These are phyloP conservation scores for Cinclus mexicanus DNA, from an alignment of 2,113 vertebrate species.

Conservation along the genomic window DNA sequence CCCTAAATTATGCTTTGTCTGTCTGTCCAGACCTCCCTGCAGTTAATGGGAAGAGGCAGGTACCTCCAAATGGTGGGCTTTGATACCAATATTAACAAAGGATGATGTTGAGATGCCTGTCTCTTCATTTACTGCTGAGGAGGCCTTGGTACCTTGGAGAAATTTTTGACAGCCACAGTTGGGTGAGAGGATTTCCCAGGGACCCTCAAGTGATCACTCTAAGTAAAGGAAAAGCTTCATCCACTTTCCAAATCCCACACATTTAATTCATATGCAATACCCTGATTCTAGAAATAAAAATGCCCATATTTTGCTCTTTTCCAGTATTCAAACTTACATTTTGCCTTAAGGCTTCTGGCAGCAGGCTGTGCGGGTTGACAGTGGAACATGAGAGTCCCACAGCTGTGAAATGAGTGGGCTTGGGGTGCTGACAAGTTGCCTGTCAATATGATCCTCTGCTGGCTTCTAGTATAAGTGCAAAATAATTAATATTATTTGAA, in stretches of 20 bases:
- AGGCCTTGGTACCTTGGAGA: not conserved
- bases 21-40: not conserved
- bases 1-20: not conserved
- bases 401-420: slow-evolving; percentile 22
- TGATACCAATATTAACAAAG: not conserved
- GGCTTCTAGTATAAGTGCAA: not conserved
- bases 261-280: not conserved
- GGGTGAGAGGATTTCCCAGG: not conserved
- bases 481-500: not conserved
- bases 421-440: slow-evolving; percentile 8
- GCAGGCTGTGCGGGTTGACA: not conserved
- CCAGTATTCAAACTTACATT: slow-evolving; percentile 3
- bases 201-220: not conserved
- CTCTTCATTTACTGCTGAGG: not conserved
- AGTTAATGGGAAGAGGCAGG: not conserved
- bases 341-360: slow-evolving; percentile 30
- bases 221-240: not conserved
- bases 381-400: not conserved
- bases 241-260: not conserved
- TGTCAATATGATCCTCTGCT: not conserved
- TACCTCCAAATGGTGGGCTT: not conserved
- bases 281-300: not conserved
- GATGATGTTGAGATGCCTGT: not conserved
- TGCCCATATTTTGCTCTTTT: not conserved
- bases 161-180: not conserved